Conservation (phyloP, 2,113 vertebrate species). For the Rhabdornis inornatus region DNA sequence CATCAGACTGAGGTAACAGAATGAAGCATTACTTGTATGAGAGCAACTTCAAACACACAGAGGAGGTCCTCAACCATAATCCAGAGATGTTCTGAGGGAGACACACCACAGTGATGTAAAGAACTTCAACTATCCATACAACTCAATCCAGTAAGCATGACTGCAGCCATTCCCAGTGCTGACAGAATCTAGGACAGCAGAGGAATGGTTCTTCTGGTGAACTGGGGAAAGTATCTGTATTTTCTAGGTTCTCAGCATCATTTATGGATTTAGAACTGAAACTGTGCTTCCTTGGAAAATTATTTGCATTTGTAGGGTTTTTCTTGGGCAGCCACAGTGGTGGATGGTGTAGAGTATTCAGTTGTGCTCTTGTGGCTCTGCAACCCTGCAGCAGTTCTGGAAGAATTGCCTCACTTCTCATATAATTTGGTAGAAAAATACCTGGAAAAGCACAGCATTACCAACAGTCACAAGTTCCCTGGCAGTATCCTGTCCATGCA, state of each 20-base stretch:
- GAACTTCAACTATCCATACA: neutral
- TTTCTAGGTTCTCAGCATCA: neutral
- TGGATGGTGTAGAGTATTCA: rapidly evolving
- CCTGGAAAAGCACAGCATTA: neutral
- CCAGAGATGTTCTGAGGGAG: neutral
- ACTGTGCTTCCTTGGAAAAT: neutral
- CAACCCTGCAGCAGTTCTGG: neutral
- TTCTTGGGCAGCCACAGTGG: neutral
- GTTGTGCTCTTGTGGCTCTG: neutral
- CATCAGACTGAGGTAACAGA: neutral
- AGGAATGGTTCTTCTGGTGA: neutral
- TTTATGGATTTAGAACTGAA: neutral
- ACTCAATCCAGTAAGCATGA: neutral
- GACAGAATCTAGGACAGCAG: neutral
- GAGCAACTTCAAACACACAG: neutral
- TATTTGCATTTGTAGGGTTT: neutral
- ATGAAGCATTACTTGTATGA: neutral
- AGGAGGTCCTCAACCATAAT: neutral
- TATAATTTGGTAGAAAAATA: neutral
- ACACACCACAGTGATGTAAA: neutral
- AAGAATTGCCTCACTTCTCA: neutral
- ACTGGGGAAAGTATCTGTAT: neutral
- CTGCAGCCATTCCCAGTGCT: neutral
- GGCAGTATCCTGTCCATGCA: neutral
- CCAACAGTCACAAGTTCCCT: neutral